Percentiles rank a stretch among this genome's conserved stretches.
Evolutionary conservation across 1,140 invertebrate species (phyloP).

Genomic region (Pantala flavescens): DNA sequence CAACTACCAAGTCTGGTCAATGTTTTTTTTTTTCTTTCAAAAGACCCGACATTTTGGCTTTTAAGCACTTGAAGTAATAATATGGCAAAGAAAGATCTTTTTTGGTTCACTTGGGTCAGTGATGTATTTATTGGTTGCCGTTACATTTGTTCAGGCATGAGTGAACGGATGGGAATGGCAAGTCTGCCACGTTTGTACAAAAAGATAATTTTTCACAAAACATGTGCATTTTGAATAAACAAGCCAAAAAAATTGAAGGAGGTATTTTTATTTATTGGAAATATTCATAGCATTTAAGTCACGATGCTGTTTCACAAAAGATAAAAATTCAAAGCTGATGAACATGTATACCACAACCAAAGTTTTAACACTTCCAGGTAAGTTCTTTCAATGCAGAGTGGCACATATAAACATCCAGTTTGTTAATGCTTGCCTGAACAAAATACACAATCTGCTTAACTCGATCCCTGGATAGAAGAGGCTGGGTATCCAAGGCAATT

Average conservation of each 20-base stretch:
- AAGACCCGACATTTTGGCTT: conserved; percentile 16
- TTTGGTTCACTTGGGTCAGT: conserved; percentile 14
- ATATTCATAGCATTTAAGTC: background rate
- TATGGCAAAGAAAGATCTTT: background rate
- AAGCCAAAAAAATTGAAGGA: conserved; percentile 23
- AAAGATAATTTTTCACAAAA: conserved; percentile 23
- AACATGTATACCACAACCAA: too few species aligned
- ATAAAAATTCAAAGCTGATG: too few species aligned
- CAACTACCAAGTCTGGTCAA: conserved; percentile 10
- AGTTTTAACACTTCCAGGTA: too few species aligned
- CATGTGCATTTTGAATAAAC: conserved; percentile 25
- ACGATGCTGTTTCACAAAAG: too few species aligned
- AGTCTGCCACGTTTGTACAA: conserved; percentile 22
- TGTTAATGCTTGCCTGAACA: too few species aligned
- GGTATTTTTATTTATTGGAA: background rate
- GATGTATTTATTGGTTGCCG: conserved; percentile 17
- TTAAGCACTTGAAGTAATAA: conserved; percentile 8
- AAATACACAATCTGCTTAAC: too few species aligned
- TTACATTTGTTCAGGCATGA: conserved; percentile 17
- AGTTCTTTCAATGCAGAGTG: too few species aligned
- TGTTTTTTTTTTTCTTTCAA: conserved; percentile 6
- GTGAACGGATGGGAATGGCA: conserved; percentile 17
- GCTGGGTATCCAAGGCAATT: too few species aligned
- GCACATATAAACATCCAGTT: too few species aligned
- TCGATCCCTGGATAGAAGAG: too few species aligned